phyloP scores from a whole-genome alignment of 2,797 vertebrate species.

The Neosilurus mollespiculum region DNA sequence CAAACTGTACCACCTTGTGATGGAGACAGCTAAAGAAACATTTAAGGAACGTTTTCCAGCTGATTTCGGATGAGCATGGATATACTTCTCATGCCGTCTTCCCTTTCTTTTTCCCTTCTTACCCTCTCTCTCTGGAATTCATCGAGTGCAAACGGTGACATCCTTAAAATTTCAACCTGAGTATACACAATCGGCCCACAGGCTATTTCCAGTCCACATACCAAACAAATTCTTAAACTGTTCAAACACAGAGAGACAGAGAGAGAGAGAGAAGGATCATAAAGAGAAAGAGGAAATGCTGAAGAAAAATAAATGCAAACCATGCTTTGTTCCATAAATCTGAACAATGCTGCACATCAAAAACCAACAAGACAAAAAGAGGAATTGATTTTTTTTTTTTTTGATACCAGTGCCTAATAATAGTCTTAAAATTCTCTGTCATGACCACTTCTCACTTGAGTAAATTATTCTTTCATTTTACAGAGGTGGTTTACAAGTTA shows the following conservation, averaged over 20 bases:
- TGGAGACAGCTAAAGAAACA: slow-evolving; percentile 1
- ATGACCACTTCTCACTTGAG: not conserved
- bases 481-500: too few relatives aligned
- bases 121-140: not conserved
- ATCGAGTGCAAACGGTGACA: not conserved
- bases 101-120: not conserved
- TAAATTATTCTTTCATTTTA: not conserved
- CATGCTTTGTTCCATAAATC: not conserved
- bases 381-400: not conserved
- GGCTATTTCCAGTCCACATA: slow-evolving; percentile 44
- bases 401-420: too few relatives aligned
- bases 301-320: not conserved
- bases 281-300: not conserved
- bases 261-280: not conserved
- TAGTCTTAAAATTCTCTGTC: not conserved
- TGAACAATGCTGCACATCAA: not conserved
- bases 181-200: slow-evolving; percentile 46
- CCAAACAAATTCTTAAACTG: slow-evolving; percentile 45
- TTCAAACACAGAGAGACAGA: slow-evolving; percentile 4
- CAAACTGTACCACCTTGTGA: not conserved
- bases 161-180: slow-evolving; percentile 14
- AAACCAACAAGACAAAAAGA: not conserved
- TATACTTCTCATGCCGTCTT: not conserved
- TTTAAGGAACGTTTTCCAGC: not conserved
- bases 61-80: not conserved